These are phyloP conservation scores for Drosophila niveifrons DNA, from an alignment of 2,888 invertebrate species.

Conservation along the genomic window DNA sequence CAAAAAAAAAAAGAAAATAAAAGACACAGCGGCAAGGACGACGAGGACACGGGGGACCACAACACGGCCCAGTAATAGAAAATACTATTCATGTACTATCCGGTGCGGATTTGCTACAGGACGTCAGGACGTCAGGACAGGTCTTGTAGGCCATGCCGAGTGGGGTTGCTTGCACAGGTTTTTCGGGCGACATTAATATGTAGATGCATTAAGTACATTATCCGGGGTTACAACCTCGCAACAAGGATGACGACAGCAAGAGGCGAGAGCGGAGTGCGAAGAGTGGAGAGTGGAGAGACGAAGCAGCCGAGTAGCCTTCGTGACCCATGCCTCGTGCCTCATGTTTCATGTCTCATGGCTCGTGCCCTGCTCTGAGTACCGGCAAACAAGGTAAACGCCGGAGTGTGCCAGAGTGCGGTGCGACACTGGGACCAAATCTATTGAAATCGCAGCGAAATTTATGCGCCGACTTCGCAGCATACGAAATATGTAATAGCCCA, in stretches of 20 bases:
- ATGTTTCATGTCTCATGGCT: not conserved
- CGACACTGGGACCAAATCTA: slow-evolving; percentile 38
- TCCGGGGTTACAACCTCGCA: slow-evolving; percentile 84
- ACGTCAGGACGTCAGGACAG: not conserved
- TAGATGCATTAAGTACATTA: slow-evolving; percentile 85
- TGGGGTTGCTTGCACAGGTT: slow-evolving; percentile 66
- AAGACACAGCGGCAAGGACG: slow-evolving; percentile 48
- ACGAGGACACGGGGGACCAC: slow-evolving; percentile 58
- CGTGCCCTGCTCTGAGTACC: slow-evolving; percentile 35
- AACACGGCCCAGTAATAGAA: slow-evolving; percentile 72
- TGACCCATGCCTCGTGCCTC: slow-evolving; percentile 4
- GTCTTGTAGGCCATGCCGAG: slow-evolving; percentile 4
- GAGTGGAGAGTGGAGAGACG: not conserved
- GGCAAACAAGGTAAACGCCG: slow-evolving; percentile 61
- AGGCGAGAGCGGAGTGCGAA: too few relatives aligned
- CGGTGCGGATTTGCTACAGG: slow-evolving; percentile 53
- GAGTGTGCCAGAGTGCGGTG: slow-evolving; percentile 30
- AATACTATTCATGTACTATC: slow-evolving; percentile 69
- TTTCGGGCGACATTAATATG: slow-evolving; percentile 79
- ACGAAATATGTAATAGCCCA: too few relatives aligned
- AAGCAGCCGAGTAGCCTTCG: slow-evolving; percentile 1
- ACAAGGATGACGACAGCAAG: slow-evolving; percentile 57
- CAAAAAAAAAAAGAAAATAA: slow-evolving; percentile 48
- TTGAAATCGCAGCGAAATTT: not conserved
- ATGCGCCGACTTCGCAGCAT: not conserved